Evolutionary conservation across 1,140 invertebrate species (phyloP), one percentile per base, ranked within the genome.

Genomic region (Diabrotica undecimpunctata): DNA sequence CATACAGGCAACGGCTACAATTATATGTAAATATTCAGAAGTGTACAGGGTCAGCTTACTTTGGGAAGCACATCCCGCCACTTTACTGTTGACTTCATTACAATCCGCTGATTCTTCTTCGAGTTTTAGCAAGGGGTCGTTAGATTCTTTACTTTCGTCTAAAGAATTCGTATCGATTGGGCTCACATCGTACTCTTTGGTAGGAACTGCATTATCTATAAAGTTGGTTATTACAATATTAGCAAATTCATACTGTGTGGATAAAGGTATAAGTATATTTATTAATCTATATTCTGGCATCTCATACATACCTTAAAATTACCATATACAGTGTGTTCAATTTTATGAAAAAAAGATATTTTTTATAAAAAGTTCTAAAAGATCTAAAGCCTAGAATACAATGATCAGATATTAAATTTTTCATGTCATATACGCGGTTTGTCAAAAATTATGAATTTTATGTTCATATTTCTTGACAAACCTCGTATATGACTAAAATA

Each of bases 1-100:
- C 54, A 94, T 81, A 72, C 91, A 90, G 7, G 90, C 89, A 5
- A 87, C 85, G 35, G 84, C 85, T 56, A 84, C 83, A 73, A 56
- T 70, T 61, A 61, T 61, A 50, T 52, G 59, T 54, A 64, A 59
- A 52, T 53, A 59, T 55, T 60, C 54, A 7, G 62, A 58, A 46
- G 62, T 57, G n/a, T 62, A 62, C 4, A 62, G 14, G 10, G 25
- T 62, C 10, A 57, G 54, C 50, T 52, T 64, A 51, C 41, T 64
- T n/a, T 57, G 54, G 6, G 41, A 25, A 46, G 54, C 56, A 61
- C 66, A 67, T 41, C 56, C 66, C 10, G 61, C 36, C 46, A 61
- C 51, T 36, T 63, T 62, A 10, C 69, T 62, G 56, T 68, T 59
- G 41, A 68, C 59, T 54, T 70, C 64, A 59, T 70, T 69, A 10